phyloP scores from a whole-genome alignment of 2,888 invertebrate genomes.

The Drosophila fungiperda region DNA sequence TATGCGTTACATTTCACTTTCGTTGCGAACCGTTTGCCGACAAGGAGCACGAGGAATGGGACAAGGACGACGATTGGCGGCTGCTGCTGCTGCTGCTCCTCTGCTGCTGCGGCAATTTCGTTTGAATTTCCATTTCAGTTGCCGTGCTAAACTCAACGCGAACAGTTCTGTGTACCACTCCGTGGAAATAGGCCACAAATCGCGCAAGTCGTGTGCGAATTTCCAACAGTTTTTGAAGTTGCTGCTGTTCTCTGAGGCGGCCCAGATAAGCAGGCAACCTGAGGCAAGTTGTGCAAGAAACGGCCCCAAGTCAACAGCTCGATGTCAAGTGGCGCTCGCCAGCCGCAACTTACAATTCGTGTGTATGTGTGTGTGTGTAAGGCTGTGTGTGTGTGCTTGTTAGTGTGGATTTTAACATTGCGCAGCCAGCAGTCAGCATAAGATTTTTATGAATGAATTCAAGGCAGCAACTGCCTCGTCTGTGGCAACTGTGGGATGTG shows the following conservation, averaged over 20 bases:
- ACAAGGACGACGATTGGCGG: conserved; percentile 34
- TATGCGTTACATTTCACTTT: conserved; percentile 78
- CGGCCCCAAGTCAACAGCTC: conserved; percentile 40
- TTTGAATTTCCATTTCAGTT: conserved; percentile 78
- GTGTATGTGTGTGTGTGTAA: conserved; percentile 4
- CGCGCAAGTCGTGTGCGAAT: conserved; percentile 57
- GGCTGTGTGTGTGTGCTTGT: conserved; percentile 28
- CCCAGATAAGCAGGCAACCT: conserved; percentile 69
- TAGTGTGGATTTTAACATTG: conserved; percentile 51
- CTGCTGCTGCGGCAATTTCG: conserved; percentile 46
- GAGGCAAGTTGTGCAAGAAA: conserved; percentile 59
- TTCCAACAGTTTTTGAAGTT: conserved; percentile 32
- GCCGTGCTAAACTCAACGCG: conserved; percentile 73
- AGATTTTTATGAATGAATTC: conserved; percentile 74
- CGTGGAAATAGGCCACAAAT: conserved; percentile 15
- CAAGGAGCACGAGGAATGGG: conserved; percentile 12
- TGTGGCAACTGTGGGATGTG: conserved; percentile 37
- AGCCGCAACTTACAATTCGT: conserved; percentile 51
- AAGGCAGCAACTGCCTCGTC: conserved; percentile 18
- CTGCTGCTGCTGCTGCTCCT: conserved; percentile 3
- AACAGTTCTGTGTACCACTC: conserved; percentile 63
- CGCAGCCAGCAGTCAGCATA: conserved; percentile 39
- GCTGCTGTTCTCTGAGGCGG: conserved; percentile 35
- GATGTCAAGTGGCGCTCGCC: conserved; percentile 52
- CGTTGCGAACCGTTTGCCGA: conserved; percentile 57